Percentiles rank a stretch among this genome's conserved stretches.
Evolutionary conservation across 2,797 vertebrate genomes (phyloP).

Genomic region (Apogon talboti): DNA sequence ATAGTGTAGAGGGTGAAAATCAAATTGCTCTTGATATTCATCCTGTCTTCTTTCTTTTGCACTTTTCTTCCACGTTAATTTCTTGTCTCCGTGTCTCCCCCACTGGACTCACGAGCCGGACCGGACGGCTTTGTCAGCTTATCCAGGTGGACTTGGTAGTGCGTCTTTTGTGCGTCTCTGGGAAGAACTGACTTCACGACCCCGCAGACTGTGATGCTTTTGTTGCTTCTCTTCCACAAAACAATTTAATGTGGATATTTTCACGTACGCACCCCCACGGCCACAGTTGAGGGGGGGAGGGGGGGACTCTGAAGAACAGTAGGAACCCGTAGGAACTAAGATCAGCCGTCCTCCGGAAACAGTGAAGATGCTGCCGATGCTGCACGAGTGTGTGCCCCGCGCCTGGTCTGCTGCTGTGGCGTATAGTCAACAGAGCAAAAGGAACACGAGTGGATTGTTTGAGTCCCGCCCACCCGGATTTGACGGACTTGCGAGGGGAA

Average conservation of each 20-base stretch:
- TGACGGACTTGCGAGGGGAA: conserved; percentile 58
- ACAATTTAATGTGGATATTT: conserved; percentile 2
- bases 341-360: conserved; percentile 42
- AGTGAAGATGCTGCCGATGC: conserved; percentile 35
- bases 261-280: conserved; percentile 17
- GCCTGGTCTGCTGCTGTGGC: conserved; percentile 60
- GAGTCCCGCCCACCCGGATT: conserved; percentile 71
- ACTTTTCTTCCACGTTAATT: conserved; percentile 52
- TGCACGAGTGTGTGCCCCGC: conserved; percentile 50
- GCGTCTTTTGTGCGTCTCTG: conserved; percentile 48
- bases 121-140: conserved; percentile 55
- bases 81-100: conserved; percentile 62
- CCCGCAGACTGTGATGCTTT: conserved; percentile 31
- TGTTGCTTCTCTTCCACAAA: conserved; percentile 24
- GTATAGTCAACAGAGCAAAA: conserved; percentile 53
- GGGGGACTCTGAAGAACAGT: conserved; percentile 27
- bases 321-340: conserved; percentile 18
- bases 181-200: conserved; percentile 46
- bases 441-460: conserved; percentile 75
- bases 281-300: conserved; percentile 19
- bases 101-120: conserved; percentile 57
- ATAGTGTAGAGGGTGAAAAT: conserved; percentile 81
- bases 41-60: conserved; percentile 62
- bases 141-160: conserved; percentile 70
- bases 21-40: conserved; percentile 79